Base-by-base conservation (phyloP, 2,888 invertebrate species). In the Erebia epiphron region DNA sequence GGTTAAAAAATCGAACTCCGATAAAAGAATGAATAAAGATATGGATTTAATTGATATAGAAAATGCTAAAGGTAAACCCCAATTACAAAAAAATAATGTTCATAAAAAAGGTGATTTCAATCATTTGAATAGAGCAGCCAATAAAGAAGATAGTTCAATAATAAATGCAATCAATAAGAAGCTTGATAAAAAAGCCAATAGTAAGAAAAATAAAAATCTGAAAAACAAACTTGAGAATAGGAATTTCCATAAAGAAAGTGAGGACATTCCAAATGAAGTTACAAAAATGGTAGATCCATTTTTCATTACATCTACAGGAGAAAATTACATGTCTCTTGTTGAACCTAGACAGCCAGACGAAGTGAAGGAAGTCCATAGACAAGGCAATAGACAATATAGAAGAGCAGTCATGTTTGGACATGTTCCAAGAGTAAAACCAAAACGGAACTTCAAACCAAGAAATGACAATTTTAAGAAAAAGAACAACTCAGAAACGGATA, bases 331-430 rank as follows among this genome's bases (percentile, higher is more conserved):
- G 84, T 89, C 93, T 21, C 76, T 93, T 13, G 90, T 87, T 26
- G 91, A 93, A 72, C 90, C 91, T 0, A 86, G 92, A 70, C 84
- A 82, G 68, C 91, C 92, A 0, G 93, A 94, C 81, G 92, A 92
- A 79, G 74, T 93, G 0, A 92, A 91, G 83, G 91, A 89, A 54
- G 82, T 85, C 11, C 91, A 91, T 77, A 87, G 80, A 75, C 82
- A 89, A 78, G 92, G 92, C 0, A 94, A 94, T 65, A 88, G 94
- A 62, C 83, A 86, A 75, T 79, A 88, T 65, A 87, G 94, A 77
- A 86, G 94, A 80, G 93, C 94, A 4, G 87, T 81, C 0, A 89
- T 90, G 89, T 94, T 93, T 82, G 94, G 94, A 0, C 86, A 88
- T 80, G 87, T 82, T 1, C 87, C 86, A 13, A 90, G 85, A 79